phyloP scores from a whole-genome alignment of 1,140 invertebrate genomes.

The Lordiphosa collinella region DNA sequence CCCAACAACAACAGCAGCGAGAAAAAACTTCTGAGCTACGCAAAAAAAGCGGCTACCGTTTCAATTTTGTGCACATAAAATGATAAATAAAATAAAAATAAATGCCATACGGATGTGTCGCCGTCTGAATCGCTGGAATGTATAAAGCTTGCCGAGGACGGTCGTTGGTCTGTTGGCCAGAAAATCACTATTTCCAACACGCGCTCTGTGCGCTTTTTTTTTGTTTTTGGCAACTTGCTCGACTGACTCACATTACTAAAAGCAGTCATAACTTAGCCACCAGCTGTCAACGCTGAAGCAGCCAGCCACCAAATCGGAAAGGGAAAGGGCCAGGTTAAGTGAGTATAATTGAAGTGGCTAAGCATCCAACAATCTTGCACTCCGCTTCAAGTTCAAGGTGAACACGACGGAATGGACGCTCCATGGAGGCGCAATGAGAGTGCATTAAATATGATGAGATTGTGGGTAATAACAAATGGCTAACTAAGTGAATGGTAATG shows the following conservation, averaged over 20 bases:
- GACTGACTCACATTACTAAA: slow-evolving; percentile 50
- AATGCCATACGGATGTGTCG: slow-evolving; percentile 52
- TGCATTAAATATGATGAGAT: slow-evolving; percentile 30
- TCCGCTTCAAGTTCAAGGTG: slow-evolving; percentile 59
- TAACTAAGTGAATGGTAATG: slow-evolving; percentile 24
- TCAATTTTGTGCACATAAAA: slow-evolving; percentile 27
- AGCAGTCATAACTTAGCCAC: slow-evolving; percentile 48
- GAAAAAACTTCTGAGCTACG: slow-evolving; percentile 50
- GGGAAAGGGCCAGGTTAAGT: slow-evolving; percentile 52
- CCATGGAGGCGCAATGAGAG: slow-evolving; percentile 36
- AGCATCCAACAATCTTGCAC: slow-evolving; percentile 30
- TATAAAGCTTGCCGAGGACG: slow-evolving; percentile 50
- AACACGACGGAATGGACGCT: slow-evolving; percentile 7
- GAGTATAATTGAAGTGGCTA: slow-evolving; percentile 39
- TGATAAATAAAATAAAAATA: slow-evolving; percentile 19
- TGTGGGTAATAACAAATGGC: slow-evolving; percentile 12
- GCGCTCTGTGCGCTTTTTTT: slow-evolving; percentile 18
- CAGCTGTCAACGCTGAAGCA: slow-evolving; percentile 3
- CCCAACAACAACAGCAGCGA: slow-evolving; percentile 9
- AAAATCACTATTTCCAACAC: slow-evolving; percentile 19
- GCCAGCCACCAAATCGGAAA: slow-evolving; percentile 30
- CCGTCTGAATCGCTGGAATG: slow-evolving; percentile 32
- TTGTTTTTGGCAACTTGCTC: slow-evolving; percentile 19
- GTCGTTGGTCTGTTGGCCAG: slow-evolving; percentile 53
- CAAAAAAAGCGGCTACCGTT: slow-evolving; percentile 41